These are phyloP conservation scores for Coregonus sp. DNA, from an alignment of 2,797 vertebrate genomes.

Conservation along the genomic window DNA sequence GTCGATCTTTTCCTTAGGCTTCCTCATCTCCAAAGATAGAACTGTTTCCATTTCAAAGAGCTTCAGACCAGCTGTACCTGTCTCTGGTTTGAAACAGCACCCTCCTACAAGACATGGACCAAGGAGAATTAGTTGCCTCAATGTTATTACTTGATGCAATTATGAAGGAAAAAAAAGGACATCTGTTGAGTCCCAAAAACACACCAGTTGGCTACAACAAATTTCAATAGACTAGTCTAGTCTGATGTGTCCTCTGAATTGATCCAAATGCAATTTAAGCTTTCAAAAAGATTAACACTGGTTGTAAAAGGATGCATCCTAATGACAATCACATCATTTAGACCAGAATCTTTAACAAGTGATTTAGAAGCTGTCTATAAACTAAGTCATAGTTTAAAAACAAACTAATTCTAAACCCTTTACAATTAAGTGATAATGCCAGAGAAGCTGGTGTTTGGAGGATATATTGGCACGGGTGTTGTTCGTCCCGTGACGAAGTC, in stretches of 20 bases:
- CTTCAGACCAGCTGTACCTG: conserved; percentile 59
- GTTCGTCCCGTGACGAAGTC: no score
- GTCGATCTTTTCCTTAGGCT: conserved; percentile 53
- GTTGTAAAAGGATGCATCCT: not conserved
- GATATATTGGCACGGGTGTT: no score
- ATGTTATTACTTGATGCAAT: not conserved
- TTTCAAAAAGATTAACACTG: not conserved
- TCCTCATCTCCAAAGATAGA: conserved; percentile 65
- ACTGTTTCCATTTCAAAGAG: conserved; percentile 72
- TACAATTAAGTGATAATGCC: not conserved
- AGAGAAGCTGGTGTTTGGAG: no score
- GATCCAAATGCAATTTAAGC: not conserved
- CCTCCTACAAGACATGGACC: conserved; percentile 50
- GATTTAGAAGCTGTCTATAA: not conserved
- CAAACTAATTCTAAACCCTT: not conserved
- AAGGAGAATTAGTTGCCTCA: not conserved
- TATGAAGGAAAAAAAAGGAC: not conserved
- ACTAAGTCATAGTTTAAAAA: no score
- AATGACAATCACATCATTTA: not conserved
- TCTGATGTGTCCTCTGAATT: no score
- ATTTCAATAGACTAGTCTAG: no score
- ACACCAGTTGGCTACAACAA: not conserved
- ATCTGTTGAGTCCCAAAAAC: not conserved
- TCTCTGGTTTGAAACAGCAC: conserved; percentile 70
- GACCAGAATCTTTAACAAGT: no score